These are phyloP conservation scores for Porites rus DNA, from an alignment of 92 coral and sea anemone genomes.

Conservation along the genomic window DNA sequence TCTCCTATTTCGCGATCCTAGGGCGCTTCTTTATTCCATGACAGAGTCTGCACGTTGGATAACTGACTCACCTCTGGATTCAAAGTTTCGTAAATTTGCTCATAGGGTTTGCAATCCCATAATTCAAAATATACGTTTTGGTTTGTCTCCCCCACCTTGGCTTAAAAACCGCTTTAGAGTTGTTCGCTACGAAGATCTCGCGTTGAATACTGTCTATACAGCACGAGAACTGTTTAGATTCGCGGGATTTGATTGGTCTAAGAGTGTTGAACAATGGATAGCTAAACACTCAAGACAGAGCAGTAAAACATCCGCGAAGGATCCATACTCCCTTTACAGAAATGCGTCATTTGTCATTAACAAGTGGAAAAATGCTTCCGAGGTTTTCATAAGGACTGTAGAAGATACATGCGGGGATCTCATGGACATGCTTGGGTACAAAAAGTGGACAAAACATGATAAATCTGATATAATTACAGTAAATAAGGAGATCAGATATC, in stretches of 20 bases:
- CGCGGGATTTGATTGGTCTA: slow-evolving; percentile 35
- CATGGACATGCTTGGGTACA: not conserved
- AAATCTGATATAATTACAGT: too few relatives aligned
- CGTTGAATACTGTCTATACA: slow-evolving; percentile 24
- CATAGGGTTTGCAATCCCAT: slow-evolving; percentile 7
- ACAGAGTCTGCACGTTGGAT: slow-evolving; percentile 29
- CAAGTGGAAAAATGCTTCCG: slow-evolving; percentile 20
- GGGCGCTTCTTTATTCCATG: slow-evolving; percentile 54
- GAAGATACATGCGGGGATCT: slow-evolving; percentile 5
- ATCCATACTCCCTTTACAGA: slow-evolving; percentile 13
- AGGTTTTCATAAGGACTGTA: not conserved
- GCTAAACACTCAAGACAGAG: not conserved
- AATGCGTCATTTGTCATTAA: not conserved
- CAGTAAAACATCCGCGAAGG: not conserved
- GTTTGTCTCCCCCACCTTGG: slow-evolving; percentile 51
- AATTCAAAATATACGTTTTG: not conserved
- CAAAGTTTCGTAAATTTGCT: not conserved
- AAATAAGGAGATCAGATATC: too few relatives aligned
- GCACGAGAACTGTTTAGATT: slow-evolving; percentile 41
- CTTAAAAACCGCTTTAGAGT: slow-evolving; percentile 34
- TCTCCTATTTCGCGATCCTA: slow-evolving; percentile 62
- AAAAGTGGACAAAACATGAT: not conserved
- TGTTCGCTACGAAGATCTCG: slow-evolving; percentile 60
- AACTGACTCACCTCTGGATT: not conserved
- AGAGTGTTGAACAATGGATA: slow-evolving; percentile 7